Evolutionary conservation across 1,140 invertebrate species (phyloP).

Genomic region (Muscidifurax raptorellus): DNA sequence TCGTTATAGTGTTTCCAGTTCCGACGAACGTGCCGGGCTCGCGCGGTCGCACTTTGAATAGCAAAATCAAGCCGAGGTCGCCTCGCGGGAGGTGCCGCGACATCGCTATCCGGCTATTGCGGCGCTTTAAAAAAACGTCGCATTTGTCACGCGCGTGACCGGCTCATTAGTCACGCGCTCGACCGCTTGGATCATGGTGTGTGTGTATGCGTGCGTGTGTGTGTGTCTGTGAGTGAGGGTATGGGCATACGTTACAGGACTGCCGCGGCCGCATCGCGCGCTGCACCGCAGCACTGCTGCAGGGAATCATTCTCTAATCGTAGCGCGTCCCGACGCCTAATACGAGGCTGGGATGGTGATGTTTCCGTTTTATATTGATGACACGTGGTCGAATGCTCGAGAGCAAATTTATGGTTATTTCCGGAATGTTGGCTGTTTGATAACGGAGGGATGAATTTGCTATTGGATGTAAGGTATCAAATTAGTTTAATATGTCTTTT

Average conservation of each 20-base stretch:
- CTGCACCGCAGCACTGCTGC: neutral
- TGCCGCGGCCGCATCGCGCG: neutral
- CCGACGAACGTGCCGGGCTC: neutral
- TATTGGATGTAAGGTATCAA: too few relatives aligned
- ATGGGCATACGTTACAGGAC: neutral
- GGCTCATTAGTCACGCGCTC: slow-evolving; percentile 33
- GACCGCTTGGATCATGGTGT: neutral
- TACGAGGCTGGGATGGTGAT: neutral
- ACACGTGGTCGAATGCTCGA: too few relatives aligned
- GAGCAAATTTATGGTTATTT: too few relatives aligned
- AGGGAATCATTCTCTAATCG: neutral
- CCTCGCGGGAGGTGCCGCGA: neutral
- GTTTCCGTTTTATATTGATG: neutral
- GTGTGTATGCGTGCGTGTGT: neutral
- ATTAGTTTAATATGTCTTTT: too few relatives aligned
- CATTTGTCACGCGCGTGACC: slow-evolving; percentile 37
- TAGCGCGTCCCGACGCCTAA: neutral
- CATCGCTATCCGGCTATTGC: neutral
- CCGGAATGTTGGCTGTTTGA: too few relatives aligned
- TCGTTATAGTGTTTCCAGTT: neutral
- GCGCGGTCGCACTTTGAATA: slow-evolving; percentile 5
- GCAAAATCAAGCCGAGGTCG: slow-evolving; percentile 23
- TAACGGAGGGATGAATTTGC: too few relatives aligned
- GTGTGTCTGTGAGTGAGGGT: neutral
- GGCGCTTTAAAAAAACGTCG: slow-evolving; percentile 21